Conservation (phyloP, 23 tunicate genomes). For the Phallusia fumigata region DNA sequence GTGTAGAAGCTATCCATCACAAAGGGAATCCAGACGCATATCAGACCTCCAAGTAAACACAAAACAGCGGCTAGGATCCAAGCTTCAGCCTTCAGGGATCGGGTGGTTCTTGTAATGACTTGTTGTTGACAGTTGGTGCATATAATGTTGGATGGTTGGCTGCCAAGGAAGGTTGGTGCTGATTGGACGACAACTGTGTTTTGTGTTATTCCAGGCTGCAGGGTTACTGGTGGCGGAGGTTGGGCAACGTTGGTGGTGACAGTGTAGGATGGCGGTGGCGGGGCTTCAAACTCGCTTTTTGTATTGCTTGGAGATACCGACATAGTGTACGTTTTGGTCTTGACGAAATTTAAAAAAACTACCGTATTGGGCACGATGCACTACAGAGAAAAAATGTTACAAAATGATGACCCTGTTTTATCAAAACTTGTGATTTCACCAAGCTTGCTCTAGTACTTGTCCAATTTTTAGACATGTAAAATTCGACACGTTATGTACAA, state of each 20-base stretch:
- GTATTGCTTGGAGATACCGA: no score
- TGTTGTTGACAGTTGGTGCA: not conserved
- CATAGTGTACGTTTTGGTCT: no score
- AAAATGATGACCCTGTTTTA: no score
- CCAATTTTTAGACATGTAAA: no score
- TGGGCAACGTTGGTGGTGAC: not conserved
- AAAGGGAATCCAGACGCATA: conserved; percentile 8
- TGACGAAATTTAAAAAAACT: no score
- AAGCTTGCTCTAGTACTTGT: no score
- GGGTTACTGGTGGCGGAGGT: not conserved
- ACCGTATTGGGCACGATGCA: no score
- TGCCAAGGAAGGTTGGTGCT: conserved; percentile 1
- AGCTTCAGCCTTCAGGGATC: not conserved
- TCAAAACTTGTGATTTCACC: no score
- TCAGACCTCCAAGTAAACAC: not conserved
- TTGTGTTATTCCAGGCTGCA: not conserved
- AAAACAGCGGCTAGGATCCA: not conserved
- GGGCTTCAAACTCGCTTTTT: no score
- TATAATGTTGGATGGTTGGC: not conserved
- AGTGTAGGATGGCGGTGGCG: not conserved
- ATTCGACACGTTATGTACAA: no score
- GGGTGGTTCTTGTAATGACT: not conserved
- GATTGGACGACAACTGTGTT: not conserved
- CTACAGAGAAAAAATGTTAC: no score
- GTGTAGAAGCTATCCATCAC: conserved; percentile 5